Evolutionary conservation across 2,888 invertebrate genomes (phyloP), one percentile per base, ranked within the genome.

Genomic region (Phaonia tiefii): DNA sequence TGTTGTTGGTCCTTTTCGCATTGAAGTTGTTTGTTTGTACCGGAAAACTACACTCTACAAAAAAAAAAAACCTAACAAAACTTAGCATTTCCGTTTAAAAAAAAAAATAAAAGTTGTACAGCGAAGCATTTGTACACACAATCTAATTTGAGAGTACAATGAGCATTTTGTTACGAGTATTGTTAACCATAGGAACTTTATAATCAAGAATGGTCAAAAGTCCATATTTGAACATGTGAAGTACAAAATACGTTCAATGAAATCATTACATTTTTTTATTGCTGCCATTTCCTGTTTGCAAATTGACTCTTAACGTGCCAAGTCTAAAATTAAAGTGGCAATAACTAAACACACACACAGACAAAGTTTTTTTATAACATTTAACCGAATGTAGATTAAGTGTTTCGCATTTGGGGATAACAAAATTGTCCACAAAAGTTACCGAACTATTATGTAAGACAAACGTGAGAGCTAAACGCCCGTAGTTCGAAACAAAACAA

Each of bases 241-340:
- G 25, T 11, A 11, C 20, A 63, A 2, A 37, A 65, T 15, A 65
- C 15, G 2, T 65, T 65, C 22, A 46, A 46, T 46, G 46, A 26
- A 65, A 65, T 65, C 65, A 46, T 63, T 65, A 65, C 22, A 15
- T 3, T 46, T 44, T 44, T 44, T 63, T 44, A 25, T 25, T 10
- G 63, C 22, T n/a, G 22, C 22, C 42, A 63, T 46, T 65, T 65
- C 26, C 26, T 65, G 46, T 65, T 65, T 65, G 65, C 65, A 65
- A 65, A 65, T 65, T 65, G 65, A 46, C 25, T 42, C 46, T 65
- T 46, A 65, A 65, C 65, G 65, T 65, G 65, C 46, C 65, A 65
- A 46, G 46, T 46, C 65, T 25, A 26, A 65, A 46, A 46, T 65
- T 46, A 46, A 63, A 42, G 1, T n/a, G 44, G n/a, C 3, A 63